These are phyloP conservation scores for Chaunax sp. DNA, from an alignment of 2,797 vertebrate species.

Conservation along the genomic window DNA sequence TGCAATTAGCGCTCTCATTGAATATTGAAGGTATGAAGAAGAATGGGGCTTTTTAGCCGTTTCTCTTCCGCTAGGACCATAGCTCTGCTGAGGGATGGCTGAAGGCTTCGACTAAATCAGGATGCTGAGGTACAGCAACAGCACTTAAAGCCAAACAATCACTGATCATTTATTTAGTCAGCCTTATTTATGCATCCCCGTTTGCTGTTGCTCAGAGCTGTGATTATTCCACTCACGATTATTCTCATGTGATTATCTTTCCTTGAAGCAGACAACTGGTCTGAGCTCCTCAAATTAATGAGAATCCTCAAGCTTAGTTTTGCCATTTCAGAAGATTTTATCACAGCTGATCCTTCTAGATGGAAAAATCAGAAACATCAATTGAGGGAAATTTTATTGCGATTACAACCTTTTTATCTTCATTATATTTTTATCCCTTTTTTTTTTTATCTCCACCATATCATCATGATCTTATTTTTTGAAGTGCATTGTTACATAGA, in stretches of 20 bases:
- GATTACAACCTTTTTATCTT: conserved; percentile 26
- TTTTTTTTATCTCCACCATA: conserved; percentile 5
- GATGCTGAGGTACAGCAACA: conserved; percentile 80
- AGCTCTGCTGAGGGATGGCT: conserved; percentile 78
- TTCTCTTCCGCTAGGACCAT: conserved; percentile 84
- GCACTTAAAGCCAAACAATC: conserved; percentile 83
- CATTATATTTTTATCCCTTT: not conserved
- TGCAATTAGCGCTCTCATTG: conserved; percentile 86
- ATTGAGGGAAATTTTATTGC: conserved; percentile 19
- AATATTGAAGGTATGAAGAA: conserved; percentile 88
- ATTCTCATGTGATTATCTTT: conserved; percentile 67
- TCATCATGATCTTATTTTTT: conserved; percentile 32
- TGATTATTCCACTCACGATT: conserved; percentile 77
- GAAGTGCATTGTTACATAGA: conserved; percentile 25
- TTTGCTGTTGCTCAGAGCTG: conserved; percentile 75
- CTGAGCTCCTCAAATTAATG: conserved; percentile 54
- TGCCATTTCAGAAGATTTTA: conserved; percentile 45
- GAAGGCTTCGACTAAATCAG: conserved; percentile 82
- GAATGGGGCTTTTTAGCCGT: conserved; percentile 84
- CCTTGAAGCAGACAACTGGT: conserved; percentile 59
- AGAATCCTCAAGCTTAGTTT: conserved; percentile 37
- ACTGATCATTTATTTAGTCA: conserved; percentile 84
- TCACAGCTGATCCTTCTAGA: conserved; percentile 32
- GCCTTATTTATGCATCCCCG: conserved; percentile 81
- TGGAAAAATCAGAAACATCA: conserved; percentile 11